These are phyloP conservation scores for Ectemnius cavifrons DNA, from an alignment of 2,888 invertebrate genomes.

Conservation along the genomic window DNA sequence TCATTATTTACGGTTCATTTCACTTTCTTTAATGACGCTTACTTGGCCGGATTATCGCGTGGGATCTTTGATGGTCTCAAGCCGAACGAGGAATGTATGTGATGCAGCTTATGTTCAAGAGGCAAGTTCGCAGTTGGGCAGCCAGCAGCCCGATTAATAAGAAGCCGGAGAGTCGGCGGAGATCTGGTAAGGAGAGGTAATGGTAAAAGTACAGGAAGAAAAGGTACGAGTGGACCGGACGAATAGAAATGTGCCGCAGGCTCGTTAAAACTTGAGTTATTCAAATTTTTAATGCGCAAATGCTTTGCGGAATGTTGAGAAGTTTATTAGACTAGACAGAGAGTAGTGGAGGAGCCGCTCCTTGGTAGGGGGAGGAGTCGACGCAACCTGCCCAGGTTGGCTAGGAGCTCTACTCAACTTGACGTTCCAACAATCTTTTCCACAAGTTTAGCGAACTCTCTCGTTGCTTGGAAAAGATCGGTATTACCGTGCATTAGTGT, in stretches of 20 bases:
- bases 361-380: no score
- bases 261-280: slow-evolving; percentile 76
- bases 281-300: slow-evolving; percentile 75
- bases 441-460: no score
- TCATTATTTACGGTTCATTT: no score
- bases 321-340: slow-evolving; percentile 68
- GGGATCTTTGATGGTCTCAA: no score
- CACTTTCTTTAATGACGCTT: no score
- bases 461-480: slow-evolving; percentile 28
- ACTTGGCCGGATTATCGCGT: no score
- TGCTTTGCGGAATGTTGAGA: slow-evolving; percentile 70
- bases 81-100: no score
- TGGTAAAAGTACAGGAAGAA: slow-evolving; percentile 30
- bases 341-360: slow-evolving; percentile 44
- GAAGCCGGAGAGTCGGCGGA: slow-evolving; percentile 52
- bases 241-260: slow-evolving; percentile 51
- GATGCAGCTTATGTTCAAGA: no score
- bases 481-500: slow-evolving; percentile 23
- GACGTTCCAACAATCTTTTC: no score
- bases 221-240: slow-evolving; percentile 39
- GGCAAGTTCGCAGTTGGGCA: no score
- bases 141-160: slow-evolving; percentile 63
- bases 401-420: no score
- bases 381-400: no score
- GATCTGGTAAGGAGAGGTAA: slow-evolving; percentile 24